A percentile compares a stretch with the other conserved stretches of the same genome.
phyloP scores from a whole-genome alignment of 2,113 vertebrate genomes.

The Oryctolagus cuniculus region mOryCun1.1 NC_091434.1:169494501-169495000 shows the following conservation, averaged over 20 bases:
- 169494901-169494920: slow-evolving; percentile 92
- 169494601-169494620: slow-evolving; percentile 38
- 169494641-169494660: slow-evolving; percentile 65
- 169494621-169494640: slow-evolving; percentile 68
- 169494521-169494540: slow-evolving; percentile 79
- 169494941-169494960: not conserved
- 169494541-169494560: slow-evolving; percentile 67
- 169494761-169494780: slow-evolving; percentile 80
- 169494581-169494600: slow-evolving; percentile 46
- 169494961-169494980: no score
- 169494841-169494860: slow-evolving; percentile 93
- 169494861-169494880: slow-evolving; percentile 93
- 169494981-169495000: no score
- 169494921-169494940: slow-evolving; percentile 91
- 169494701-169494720: slow-evolving; percentile 17
- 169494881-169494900: slow-evolving; percentile 94
- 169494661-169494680: slow-evolving; percentile 56
- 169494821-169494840: slow-evolving; percentile 77
- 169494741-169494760: slow-evolving; percentile 77
- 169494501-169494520: slow-evolving; percentile 80
- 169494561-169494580: slow-evolving; percentile 55
- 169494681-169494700: slow-evolving; percentile 57
- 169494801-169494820: slow-evolving; percentile 79
- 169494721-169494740: slow-evolving; percentile 68
- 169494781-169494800: slow-evolving; percentile 83